phyloP scores from a whole-genome alignment of 2,113 vertebrate genomes.

The Dendrocopos noguchii region DNA sequence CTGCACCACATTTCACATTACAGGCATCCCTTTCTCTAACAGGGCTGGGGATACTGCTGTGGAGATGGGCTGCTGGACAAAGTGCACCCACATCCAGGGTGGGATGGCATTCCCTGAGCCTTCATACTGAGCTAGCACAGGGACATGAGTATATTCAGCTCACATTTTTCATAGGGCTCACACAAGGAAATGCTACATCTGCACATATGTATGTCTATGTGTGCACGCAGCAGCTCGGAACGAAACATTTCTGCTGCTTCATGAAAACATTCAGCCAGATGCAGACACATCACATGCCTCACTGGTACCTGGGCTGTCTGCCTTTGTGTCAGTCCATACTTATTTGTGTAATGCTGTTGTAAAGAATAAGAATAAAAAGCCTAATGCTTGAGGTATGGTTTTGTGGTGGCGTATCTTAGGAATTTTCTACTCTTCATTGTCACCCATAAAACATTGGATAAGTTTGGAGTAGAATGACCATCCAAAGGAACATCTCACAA shows the following conservation, averaged over 20 bases:
- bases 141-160: too few relatives aligned
- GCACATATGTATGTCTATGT: not conserved
- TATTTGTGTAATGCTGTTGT: not conserved
- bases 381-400: not conserved
- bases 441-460: not conserved
- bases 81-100: not conserved
- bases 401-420: not conserved
- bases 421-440: not conserved
- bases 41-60: rapidly evolving
- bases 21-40: not conserved
- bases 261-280: not conserved
- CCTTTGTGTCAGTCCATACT: not conserved
- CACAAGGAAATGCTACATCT: not conserved
- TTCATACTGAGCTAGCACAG: not conserved
- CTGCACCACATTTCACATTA: rapidly evolving
- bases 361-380: not conserved
- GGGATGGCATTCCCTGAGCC: not conserved
- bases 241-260: not conserved
- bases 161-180: not conserved
- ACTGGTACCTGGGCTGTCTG: not conserved
- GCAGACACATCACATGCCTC: not conserved
- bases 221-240: not conserved
- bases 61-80: not conserved
- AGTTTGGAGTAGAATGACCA: not conserved
- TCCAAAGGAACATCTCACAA: not conserved